Conservation (phyloP, 2,113 vertebrate genomes). For the Misgurnus mizolepis region DNA sequence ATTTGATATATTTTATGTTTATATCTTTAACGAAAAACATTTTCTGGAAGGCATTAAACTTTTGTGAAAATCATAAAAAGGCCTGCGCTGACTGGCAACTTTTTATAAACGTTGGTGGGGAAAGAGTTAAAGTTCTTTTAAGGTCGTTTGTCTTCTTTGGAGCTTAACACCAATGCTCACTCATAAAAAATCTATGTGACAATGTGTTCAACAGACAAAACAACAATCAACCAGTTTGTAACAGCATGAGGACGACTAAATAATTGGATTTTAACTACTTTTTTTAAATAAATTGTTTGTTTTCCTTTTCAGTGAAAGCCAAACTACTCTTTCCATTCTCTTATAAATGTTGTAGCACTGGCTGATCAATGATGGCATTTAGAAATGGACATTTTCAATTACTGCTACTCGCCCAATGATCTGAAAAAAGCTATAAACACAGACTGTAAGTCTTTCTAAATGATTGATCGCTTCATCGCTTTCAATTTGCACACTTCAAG, state of each 20-base stretch:
- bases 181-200: background rate
- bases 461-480: slow-evolving; percentile 24
- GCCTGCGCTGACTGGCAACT: too few relatives aligned
- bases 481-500: slow-evolving; percentile 22
- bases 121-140: too few relatives aligned
- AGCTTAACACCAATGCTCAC: background rate
- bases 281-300: background rate
- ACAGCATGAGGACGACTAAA: background rate
- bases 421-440: slow-evolving; percentile 1
- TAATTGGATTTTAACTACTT: background rate
- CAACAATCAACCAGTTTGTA: background rate
- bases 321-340: background rate
- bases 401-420: slow-evolving; percentile 18
- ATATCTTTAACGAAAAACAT: too few relatives aligned
- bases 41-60: too few relatives aligned
- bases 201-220: too few relatives aligned
- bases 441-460: background rate
- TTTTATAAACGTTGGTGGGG: too few relatives aligned
- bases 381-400: slow-evolving; percentile 27
- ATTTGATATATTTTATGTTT: too few relatives aligned
- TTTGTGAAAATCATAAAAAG: too few relatives aligned
- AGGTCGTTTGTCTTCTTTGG: background rate
- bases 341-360: slow-evolving; percentile 6
- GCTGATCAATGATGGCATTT: slow-evolving; percentile 32
- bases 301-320: background rate